Evolutionary conservation across 2,888 invertebrate genomes (phyloP).

Genomic region (Spialia ferax): DNA sequence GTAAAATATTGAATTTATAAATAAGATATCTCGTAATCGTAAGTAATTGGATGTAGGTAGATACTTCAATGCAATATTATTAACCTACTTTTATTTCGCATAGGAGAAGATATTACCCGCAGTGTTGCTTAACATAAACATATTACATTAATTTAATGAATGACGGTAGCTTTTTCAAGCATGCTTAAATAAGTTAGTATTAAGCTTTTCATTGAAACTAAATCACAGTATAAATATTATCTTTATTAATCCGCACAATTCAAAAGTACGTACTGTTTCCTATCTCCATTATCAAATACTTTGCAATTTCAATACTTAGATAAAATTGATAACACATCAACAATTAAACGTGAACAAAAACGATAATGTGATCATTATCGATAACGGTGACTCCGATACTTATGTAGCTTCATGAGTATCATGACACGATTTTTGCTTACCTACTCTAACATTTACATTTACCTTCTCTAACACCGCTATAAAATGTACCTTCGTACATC

Average conservation of each 20-base stretch:
- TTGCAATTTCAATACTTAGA: not conserved
- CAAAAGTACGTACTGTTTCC: not conserved
- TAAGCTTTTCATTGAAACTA: no score
- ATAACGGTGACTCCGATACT: not conserved
- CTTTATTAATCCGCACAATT: not conserved
- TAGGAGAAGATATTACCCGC: no score
- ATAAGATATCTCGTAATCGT: not conserved
- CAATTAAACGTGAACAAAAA: not conserved
- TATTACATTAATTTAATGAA: no score
- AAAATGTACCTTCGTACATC: not conserved
- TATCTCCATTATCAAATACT: not conserved
- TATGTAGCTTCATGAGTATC: no score
- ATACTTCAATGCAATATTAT: no score
- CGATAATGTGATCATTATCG: not conserved
- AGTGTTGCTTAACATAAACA: slow-evolving; percentile 27
- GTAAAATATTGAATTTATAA: not conserved
- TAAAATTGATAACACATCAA: not conserved
- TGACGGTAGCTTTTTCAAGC: no score
- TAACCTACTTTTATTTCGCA: no score
- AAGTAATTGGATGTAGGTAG: not conserved
- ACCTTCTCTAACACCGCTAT: slow-evolving; percentile 2
- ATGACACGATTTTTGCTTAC: not conserved
- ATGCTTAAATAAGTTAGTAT: no score
- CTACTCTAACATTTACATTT: not conserved
- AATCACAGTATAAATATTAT: no score